Conservation (phyloP, 2,888 invertebrate genomes). For the Eulithis prunata region DNA sequence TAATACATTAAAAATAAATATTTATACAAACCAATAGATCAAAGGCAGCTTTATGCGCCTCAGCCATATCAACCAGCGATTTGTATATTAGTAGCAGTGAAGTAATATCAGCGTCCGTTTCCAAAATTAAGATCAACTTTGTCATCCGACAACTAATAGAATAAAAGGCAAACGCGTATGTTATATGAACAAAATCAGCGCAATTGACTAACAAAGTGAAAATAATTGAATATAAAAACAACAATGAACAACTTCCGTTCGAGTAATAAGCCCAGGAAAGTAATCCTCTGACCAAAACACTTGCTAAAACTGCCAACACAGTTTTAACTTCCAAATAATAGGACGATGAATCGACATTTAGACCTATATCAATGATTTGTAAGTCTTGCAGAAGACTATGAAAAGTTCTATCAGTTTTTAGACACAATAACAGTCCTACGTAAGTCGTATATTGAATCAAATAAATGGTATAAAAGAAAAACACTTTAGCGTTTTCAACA, state of each 20-base stretch:
- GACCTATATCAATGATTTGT: not conserved
- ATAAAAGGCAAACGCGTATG: not conserved
- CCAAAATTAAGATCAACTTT: not conserved
- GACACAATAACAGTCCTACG: not conserved
- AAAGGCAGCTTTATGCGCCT: not conserved
- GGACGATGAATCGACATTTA: not conserved
- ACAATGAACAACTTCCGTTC: not conserved
- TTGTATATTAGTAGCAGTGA: not conserved
- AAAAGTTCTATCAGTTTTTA: not conserved
- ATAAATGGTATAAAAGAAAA: not conserved
- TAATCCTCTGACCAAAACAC: not conserved
- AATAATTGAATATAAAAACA: not conserved
- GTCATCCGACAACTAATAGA: constrained; percentile 1
- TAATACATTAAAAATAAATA: not conserved
- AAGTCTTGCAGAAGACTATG: not conserved
- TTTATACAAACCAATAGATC: constrained; percentile 1
- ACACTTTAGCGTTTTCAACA: not conserved
- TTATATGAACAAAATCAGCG: not conserved
- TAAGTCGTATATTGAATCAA: not conserved
- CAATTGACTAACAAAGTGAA: not conserved
- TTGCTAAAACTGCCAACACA: not conserved
- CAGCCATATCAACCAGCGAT: constrained; percentile 1
- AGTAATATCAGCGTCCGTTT: constrained; percentile 1
- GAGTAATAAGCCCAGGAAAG: not conserved
- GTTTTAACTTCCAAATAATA: constrained; percentile 5